Evolutionary conservation across 2,888 invertebrate species (phyloP).

Genomic region (Thecocarcelia acutangulata): DNA sequence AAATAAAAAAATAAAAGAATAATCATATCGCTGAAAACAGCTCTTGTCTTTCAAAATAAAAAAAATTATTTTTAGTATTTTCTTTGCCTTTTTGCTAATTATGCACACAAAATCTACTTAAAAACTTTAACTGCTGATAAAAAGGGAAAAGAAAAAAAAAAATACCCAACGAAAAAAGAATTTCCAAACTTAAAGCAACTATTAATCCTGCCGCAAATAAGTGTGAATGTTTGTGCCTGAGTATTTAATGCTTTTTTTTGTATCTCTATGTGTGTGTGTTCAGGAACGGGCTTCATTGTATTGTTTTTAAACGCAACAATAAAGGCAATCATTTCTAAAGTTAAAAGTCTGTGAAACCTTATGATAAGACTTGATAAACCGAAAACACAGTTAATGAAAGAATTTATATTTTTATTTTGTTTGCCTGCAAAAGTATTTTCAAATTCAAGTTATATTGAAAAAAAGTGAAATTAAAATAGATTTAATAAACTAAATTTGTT

Average conservation of each 20-base stretch:
- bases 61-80: constrained; percentile 11
- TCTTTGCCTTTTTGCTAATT: constrained; percentile 52
- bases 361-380: constrained; percentile 30
- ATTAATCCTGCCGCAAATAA: constrained; percentile 54
- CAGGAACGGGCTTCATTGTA: not conserved
- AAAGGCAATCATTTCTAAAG: constrained; percentile 11
- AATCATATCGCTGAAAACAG: constrained; percentile 29
- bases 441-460: not conserved
- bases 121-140: constrained; percentile 49
- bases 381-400: not conserved
- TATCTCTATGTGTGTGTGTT: not conserved
- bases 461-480: not conserved
- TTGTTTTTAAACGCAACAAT: constrained; percentile 15
- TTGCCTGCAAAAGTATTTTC: constrained; percentile 7
- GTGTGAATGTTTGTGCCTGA: not conserved
- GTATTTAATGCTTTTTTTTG: not conserved
- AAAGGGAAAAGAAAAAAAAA: not conserved
- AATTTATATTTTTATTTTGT: too few species aligned
- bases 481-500: not conserved
- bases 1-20: not conserved
- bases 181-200: constrained; percentile 38
- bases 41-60: not conserved
- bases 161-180: not conserved
- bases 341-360: constrained; percentile 26
- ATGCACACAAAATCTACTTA: constrained; percentile 64